Conservation (phyloP, 1,140 invertebrate genomes). For the Bilobella aurantiaca region DNA sequence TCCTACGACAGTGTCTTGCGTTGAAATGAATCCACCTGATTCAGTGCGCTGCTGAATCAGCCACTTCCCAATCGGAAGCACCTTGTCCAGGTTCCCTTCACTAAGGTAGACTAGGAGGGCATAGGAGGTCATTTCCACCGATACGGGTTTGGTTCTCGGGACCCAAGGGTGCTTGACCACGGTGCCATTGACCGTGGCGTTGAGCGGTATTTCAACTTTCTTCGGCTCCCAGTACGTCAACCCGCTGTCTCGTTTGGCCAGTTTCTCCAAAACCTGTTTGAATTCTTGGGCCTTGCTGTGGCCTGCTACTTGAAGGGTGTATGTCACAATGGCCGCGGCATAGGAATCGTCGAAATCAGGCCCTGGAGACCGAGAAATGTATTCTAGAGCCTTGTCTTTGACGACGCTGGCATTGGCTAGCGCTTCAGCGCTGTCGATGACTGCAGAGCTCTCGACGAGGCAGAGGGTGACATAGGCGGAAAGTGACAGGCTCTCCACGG, state of each 20-base stretch:
- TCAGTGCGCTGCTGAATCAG: conserved; percentile 68
- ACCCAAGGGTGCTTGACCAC: background rate
- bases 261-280: conserved; percentile 8
- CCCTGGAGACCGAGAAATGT: conserved; percentile 55
- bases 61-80: conserved; percentile 70
- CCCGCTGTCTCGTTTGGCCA: background rate
- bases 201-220: background rate
- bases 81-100: conserved; percentile 53
- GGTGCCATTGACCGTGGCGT: background rate
- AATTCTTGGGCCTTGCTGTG: conserved; percentile 20
- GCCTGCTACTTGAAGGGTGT: conserved; percentile 45
- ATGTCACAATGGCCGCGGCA: conserved; percentile 44
- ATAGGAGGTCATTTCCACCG: conserved; percentile 80
- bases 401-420: conserved; percentile 34
- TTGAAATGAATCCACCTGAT: conserved; percentile 70
- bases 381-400: conserved; percentile 65
- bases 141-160: conserved; percentile 45
- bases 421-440: background rate
- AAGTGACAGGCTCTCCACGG: conserved; percentile 10
- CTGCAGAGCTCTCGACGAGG: conserved; percentile 16
- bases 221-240: background rate
- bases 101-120: conserved; percentile 57
- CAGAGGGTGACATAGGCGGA: conserved; percentile 14
- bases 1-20: conserved; percentile 44
- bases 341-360: conserved; percentile 44